Percentiles rank a stretch among this genome's conserved stretches.
phyloP scores from a whole-genome alignment of 2,797 vertebrate genomes.

The Neostethus bicornis region DNA sequence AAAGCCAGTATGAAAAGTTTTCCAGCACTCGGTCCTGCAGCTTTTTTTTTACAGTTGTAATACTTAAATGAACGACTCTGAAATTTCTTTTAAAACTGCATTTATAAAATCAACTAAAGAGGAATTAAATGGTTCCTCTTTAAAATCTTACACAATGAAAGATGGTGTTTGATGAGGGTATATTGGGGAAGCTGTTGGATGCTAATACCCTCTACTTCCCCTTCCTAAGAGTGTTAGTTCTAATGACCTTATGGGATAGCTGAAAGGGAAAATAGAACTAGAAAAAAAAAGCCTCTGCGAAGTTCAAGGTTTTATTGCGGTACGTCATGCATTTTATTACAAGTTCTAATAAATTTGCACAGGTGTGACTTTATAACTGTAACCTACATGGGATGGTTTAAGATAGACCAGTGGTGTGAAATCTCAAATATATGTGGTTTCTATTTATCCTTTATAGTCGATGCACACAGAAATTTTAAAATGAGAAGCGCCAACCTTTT shows the following conservation, averaged over 20 bases:
- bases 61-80: neutral
- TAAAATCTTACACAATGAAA: slow-evolving; percentile 5
- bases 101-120: too few relatives aligned
- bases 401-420: neutral
- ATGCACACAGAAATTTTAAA: neutral
- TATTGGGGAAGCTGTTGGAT: slow-evolving; percentile 13
- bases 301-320: slow-evolving; percentile 26
- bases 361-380: neutral
- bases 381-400: neutral
- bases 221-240: slow-evolving; percentile 61
- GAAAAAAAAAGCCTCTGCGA: slow-evolving; percentile 10
- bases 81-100: slow-evolving; percentile 5
- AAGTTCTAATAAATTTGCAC: neutral
- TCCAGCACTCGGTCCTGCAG: neutral
- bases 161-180: neutral
- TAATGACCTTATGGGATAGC: slow-evolving; percentile 68
- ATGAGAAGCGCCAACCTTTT: slow-evolving; percentile 20
- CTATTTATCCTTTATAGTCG: neutral
- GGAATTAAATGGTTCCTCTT: slow-evolving; percentile 23
- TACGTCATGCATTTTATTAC: neutral
- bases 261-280: slow-evolving; percentile 28
- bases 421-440: neutral
- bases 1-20: neutral
- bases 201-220: slow-evolving; percentile 46
- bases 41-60: neutral